phyloP scores from a whole-genome alignment of 2,113 vertebrate species.

The Oryzias melastigma region DNA sequence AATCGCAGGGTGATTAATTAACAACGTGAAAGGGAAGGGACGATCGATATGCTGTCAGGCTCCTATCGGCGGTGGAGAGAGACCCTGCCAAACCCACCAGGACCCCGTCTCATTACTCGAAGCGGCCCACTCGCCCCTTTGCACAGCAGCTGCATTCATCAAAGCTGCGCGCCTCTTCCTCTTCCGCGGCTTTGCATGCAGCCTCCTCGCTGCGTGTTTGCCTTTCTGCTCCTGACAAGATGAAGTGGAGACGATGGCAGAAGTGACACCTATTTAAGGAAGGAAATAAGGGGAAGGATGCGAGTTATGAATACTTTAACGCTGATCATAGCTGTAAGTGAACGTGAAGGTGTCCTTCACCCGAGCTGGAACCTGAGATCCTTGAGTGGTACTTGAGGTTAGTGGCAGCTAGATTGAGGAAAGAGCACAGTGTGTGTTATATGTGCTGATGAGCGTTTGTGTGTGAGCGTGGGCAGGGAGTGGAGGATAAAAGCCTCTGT shows the following conservation, averaged over 20 bases:
- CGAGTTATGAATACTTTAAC: slow-evolving; percentile 23
- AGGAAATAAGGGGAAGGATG: slow-evolving; percentile 11
- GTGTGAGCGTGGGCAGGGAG: slow-evolving; percentile 21
- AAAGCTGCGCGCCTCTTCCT: slow-evolving; percentile 37
- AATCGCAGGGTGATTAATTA: slow-evolving; percentile 54
- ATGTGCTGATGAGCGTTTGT: slow-evolving; percentile 6
- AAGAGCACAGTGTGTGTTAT: not conserved
- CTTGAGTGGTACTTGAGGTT: slow-evolving; percentile 5
- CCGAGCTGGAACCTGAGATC: slow-evolving; percentile 27
- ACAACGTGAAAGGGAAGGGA: slow-evolving; percentile 40
- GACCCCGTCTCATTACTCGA: slow-evolving; percentile 60
- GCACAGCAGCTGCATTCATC: slow-evolving; percentile 58
- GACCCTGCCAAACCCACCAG: slow-evolving; percentile 61
- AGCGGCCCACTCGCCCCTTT: slow-evolving; percentile 42
- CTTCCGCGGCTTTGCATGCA: slow-evolving; percentile 12
- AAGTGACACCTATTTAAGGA: slow-evolving; percentile 54
- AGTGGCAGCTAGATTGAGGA: slow-evolving; percentile 24
- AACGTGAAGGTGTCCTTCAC: slow-evolving; percentile 45
- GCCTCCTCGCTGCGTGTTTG: slow-evolving; percentile 32
- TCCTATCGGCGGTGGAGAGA: slow-evolving; percentile 34
- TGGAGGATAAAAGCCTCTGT: slow-evolving; percentile 58
- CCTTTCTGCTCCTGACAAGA: slow-evolving; percentile 46
- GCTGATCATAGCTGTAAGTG: slow-evolving; percentile 24
- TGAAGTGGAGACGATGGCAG: slow-evolving; percentile 34
- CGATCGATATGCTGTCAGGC: slow-evolving; percentile 64